Base-by-base conservation (phyloP, 2,888 invertebrate species). In the Alitta virens region DNA sequence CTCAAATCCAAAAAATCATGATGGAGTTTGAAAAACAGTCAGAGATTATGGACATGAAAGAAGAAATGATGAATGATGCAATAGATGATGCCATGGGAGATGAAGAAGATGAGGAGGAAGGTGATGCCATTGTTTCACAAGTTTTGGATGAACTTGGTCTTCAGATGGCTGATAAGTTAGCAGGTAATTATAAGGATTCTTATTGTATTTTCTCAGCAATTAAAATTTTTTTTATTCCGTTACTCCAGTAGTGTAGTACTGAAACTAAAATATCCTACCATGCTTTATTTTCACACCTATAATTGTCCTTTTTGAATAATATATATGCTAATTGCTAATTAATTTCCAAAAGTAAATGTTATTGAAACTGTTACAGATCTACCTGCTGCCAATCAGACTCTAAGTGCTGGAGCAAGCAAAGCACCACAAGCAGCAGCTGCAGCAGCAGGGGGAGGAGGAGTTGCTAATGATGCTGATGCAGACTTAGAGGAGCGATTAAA, bases 1-100 rank as follows among this genome's bases (percentile, higher is more conserved):
- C 99, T 12, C 97, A 99, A 85, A 99, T 99, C 78, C 98, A 99
- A 83, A 91, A 92, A 80, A 99, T 99, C 63, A 86, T 92, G 72
- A 81, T 81, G 79, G 97, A 98, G 79, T 99, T 99, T 84, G 99
- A 99, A 84, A 98, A 97, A 79, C 98, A 99, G 82, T 94, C 95
- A 0, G 98, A 99, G 84, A 96, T 99, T 60, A 99, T 99, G 99
- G 98, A 99, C 80, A 99, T 99, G 98, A 99, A 99, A 81, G 98
- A 99, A 82, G 99, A 99, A 84, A 94, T 99, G 88, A 99, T 99
- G 90, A 96, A 94, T 80, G 99, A 99, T 83, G 97, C 95, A 55
- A 98, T 99, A 78, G 99, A 99, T 82, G 99, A 99, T 85, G 99
- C 98, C 0, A 95, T 99, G 91, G 98, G 94, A 74, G 98, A 92